These are phyloP conservation scores for Cyphomyrus plagiostoma DNA, from an alignment of 2,113 vertebrate genomes.

Conservation along the genomic window DNA sequence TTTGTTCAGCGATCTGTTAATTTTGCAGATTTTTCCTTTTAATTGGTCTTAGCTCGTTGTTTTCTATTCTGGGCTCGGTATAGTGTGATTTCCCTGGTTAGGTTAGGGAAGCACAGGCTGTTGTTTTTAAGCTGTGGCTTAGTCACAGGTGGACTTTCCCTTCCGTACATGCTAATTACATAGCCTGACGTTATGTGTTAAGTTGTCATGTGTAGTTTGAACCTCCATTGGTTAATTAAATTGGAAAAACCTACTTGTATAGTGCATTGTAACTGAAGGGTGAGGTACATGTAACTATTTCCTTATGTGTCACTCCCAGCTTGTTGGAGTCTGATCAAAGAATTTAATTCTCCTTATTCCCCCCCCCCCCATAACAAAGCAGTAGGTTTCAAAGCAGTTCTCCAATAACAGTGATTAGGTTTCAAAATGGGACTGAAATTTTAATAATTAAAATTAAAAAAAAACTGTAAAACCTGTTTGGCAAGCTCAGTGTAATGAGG, in stretches of 20 bases:
- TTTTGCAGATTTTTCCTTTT: background rate
- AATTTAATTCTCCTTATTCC: background rate
- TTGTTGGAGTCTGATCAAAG: background rate
- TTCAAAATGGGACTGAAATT: background rate
- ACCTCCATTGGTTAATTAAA: background rate
- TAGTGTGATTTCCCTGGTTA: background rate
- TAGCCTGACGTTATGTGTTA: background rate
- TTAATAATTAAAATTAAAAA: background rate
- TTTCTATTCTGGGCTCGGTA: background rate
- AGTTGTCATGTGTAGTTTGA: background rate
- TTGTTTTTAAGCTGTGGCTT: background rate
- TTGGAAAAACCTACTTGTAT: background rate
- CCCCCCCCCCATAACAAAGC: background rate
- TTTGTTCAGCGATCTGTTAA: background rate
- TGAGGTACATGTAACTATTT: background rate
- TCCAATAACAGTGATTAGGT: background rate
- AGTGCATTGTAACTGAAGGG: background rate
- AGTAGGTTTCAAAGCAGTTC: background rate
- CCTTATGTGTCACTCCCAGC: background rate
- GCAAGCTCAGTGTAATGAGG: background rate
- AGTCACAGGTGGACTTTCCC: background rate
- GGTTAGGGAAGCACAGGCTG: background rate
- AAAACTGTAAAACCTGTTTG: background rate
- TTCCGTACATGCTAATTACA: background rate
- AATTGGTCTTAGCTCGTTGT: background rate